These are phyloP conservation scores for Meandrina meandrites DNA, from an alignment of 92 coral and sea anemone species.

Conservation along the genomic window DNA sequence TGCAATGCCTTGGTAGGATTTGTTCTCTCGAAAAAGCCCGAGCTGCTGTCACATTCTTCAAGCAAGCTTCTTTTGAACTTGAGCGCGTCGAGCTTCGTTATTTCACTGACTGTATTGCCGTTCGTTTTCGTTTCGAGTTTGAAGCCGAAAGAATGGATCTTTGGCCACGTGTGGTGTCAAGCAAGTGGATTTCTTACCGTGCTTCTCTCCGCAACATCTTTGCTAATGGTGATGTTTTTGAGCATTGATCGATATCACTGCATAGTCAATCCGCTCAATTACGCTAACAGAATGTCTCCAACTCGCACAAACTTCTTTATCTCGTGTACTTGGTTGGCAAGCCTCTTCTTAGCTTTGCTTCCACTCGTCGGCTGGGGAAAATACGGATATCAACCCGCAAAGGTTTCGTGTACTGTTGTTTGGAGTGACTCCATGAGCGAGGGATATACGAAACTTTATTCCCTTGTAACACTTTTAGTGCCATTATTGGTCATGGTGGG, in stretches of 20 bases:
- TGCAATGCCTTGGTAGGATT: conserved; percentile 82
- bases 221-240: conserved; percentile 79
- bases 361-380: conserved; percentile 98
- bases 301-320: conserved; percentile 68
- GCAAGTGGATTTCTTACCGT: conserved; percentile 78
- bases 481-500: conserved; percentile 72
- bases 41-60: conserved; percentile 71
- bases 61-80: conserved; percentile 90
- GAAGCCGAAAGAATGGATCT: conserved; percentile 73
- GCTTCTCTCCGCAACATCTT: conserved; percentile 73
- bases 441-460: conserved; percentile 87
- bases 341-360: conserved; percentile 81
- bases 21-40: conserved; percentile 71
- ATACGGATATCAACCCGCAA: conserved; percentile 77
- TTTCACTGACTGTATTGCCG: conserved; percentile 76
- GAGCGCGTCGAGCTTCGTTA: conserved; percentile 71
- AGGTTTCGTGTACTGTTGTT: conserved; percentile 79
- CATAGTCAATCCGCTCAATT: conserved; percentile 85
- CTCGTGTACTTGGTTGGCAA: conserved; percentile 73
- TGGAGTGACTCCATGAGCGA: conserved; percentile 85
- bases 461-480: conserved; percentile 51
- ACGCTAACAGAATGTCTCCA: conserved; percentile 83
- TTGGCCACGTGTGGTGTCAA: conserved; percentile 87
- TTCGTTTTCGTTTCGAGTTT: conserved; percentile 79
- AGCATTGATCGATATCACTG: conserved; percentile 95